phyloP scores from a whole-genome alignment of 2,113 vertebrate genomes.

The Paratilapia polleni region DNA sequence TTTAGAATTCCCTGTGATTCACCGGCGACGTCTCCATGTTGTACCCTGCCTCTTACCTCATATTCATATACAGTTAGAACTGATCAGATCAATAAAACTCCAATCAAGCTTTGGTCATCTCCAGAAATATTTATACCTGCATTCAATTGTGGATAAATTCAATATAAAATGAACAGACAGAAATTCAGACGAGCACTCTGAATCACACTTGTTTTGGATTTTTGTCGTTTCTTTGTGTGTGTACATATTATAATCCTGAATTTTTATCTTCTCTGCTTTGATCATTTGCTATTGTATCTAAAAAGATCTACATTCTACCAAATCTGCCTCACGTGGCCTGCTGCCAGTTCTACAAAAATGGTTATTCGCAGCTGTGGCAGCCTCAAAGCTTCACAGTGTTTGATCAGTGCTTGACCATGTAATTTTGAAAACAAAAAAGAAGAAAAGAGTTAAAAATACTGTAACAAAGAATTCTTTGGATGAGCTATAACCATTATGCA shows the following conservation, averaged over 20 bases:
- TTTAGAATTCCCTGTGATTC: not conserved
- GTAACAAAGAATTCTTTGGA: not conserved
- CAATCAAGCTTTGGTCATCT: not conserved
- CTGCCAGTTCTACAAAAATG: not conserved
- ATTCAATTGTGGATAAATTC: not conserved
- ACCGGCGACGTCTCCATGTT: not conserved
- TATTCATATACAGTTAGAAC: not conserved
- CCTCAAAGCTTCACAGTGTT: not conserved
- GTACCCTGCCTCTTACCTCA: not conserved
- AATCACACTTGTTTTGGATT: not conserved
- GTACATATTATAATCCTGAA: not conserved
- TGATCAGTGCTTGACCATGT: not conserved
- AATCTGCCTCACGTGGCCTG: not conserved
- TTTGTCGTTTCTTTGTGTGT: not conserved
- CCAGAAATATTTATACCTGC: not conserved
- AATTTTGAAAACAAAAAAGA: conserved; percentile 6
- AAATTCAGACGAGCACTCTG: not conserved
- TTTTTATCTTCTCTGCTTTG: not conserved
- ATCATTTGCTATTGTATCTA: not conserved
- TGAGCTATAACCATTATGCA: not conserved
- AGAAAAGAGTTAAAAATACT: conserved; percentile 9
- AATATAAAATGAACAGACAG: not conserved
- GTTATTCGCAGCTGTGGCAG: not conserved
- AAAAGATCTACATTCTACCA: not conserved
- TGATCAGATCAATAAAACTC: not conserved